Percentiles rank a stretch among this genome's conserved stretches.
Conservation (phyloP, 2,113 vertebrate genomes). For the Tachycineta bicolor region DNA sequence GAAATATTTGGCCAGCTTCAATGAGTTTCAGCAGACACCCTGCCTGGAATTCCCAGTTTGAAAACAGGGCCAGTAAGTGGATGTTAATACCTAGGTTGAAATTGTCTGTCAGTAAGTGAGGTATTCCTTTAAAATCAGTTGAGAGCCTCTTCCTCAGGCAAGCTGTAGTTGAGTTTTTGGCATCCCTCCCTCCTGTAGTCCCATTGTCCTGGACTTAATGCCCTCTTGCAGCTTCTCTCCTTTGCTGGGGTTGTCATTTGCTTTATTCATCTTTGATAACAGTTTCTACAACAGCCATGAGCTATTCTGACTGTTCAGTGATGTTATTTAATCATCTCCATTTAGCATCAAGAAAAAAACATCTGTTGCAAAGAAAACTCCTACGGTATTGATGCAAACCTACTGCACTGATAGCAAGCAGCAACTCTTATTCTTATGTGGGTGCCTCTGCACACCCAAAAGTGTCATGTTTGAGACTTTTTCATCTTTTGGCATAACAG, state of each 20-base stretch:
- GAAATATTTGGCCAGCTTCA: background rate
- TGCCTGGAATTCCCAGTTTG: background rate
- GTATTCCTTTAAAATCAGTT: background rate
- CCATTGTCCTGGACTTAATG: background rate
- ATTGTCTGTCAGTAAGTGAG: background rate
- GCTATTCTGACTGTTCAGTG: background rate
- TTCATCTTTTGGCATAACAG: background rate
- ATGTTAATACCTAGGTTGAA: background rate
- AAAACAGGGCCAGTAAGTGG: background rate
- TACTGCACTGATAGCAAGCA: background rate
- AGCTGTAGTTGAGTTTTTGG: background rate
- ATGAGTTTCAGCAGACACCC: background rate
- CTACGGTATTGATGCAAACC: background rate
- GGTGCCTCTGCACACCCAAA: background rate
- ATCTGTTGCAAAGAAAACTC: background rate
- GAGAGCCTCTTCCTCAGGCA: background rate
- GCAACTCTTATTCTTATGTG: background rate
- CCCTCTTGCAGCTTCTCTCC: slow-evolving; percentile 6
- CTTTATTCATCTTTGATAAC: background rate
- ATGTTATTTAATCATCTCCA: background rate
- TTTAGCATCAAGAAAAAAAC: background rate
- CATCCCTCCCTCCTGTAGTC: background rate
- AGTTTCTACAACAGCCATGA: slow-evolving; percentile 4
- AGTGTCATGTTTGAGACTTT: background rate
- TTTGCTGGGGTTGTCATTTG: background rate